A percentile compares a stretch with the other conserved stretches of the same genome.
Evolutionary conservation across 1,140 invertebrate genomes (phyloP).

Genomic region (Coelopa frigida): DNA sequence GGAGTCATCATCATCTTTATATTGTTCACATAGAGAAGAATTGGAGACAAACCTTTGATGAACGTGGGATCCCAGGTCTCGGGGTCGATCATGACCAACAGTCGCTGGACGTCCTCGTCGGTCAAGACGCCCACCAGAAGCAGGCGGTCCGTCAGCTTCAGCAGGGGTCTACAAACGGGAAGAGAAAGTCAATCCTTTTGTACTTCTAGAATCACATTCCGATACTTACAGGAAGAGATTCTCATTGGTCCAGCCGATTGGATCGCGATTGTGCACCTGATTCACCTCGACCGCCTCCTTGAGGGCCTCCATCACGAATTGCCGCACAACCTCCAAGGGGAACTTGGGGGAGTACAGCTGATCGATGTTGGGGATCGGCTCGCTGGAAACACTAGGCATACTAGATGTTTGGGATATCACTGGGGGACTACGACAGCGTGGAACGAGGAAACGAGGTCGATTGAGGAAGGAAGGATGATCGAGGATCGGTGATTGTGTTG

Average conservation of each 20-base stretch:
- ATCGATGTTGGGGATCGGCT: slow-evolving; percentile 79
- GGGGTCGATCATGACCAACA: slow-evolving; percentile 93
- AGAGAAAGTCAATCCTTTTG: too few species aligned
- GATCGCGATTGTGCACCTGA: slow-evolving; percentile 95
- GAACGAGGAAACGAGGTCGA: too few species aligned
- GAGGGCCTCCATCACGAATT: slow-evolving; percentile 91
- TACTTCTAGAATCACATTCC: too few species aligned
- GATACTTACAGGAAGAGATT: slow-evolving; percentile 95
- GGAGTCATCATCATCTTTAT: too few species aligned
- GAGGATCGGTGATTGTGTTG: too few species aligned
- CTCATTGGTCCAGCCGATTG: slow-evolving; percentile 95
- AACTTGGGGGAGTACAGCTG: slow-evolving; percentile 89
- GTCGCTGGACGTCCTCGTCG: slow-evolving; percentile 89
- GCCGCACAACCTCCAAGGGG: slow-evolving; percentile 85
- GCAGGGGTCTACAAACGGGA: slow-evolving; percentile 78
- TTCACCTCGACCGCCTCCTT: slow-evolving; percentile 91
- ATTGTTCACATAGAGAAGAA: too few species aligned
- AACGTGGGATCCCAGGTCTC: slow-evolving; percentile 84
- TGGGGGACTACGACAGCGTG: slow-evolving; percentile 41
- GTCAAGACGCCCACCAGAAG: slow-evolving; percentile 88
- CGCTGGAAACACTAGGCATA: slow-evolving; percentile 55
- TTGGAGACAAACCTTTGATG: slow-evolving; percentile 62
- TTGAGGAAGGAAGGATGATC: too few species aligned
- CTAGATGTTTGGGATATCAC: slow-evolving; percentile 42
- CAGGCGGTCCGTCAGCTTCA: slow-evolving; percentile 91